phyloP scores from a whole-genome alignment of 2,113 vertebrate genomes.

The Lagopus muta region DNA sequence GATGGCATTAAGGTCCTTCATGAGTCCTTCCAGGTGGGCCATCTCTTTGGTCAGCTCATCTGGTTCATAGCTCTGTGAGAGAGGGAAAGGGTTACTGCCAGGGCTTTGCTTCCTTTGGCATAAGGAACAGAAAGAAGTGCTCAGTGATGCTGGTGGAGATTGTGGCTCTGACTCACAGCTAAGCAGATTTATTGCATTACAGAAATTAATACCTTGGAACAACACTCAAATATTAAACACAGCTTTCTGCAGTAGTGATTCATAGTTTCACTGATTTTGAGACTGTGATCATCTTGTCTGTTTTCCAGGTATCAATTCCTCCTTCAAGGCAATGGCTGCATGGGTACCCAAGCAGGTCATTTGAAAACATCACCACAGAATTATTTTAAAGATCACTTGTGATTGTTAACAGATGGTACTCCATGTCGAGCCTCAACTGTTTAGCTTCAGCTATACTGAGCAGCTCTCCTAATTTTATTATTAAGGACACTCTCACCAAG shows the following conservation, averaged over 20 bases:
- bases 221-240: neutral
- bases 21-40: constrained; percentile 98
- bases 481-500: neutral
- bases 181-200: accelerated
- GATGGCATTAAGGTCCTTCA: constrained; percentile 99
- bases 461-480: too few species aligned
- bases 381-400: neutral
- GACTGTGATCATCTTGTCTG: neutral
- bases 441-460: neutral
- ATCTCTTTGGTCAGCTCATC: constrained; percentile 99
- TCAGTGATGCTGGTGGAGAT: neutral
- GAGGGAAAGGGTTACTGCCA: constrained; percentile 78
- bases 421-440: neutral
- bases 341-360: neutral
- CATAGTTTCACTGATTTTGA: neutral
- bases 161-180: neutral
- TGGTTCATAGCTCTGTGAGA: constrained; percentile 91
- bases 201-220: neutral
- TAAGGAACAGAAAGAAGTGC: neutral
- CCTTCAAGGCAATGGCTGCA: neutral
- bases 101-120: neutral
- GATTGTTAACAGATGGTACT: neutral
- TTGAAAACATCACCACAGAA: neutral
- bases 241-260: neutral
- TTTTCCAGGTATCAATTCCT: neutral